Percentiles rank a stretch among this genome's conserved stretches.
Conservation (phyloP, 2,797 vertebrate species). For the Liasis olivaceus region DNA sequence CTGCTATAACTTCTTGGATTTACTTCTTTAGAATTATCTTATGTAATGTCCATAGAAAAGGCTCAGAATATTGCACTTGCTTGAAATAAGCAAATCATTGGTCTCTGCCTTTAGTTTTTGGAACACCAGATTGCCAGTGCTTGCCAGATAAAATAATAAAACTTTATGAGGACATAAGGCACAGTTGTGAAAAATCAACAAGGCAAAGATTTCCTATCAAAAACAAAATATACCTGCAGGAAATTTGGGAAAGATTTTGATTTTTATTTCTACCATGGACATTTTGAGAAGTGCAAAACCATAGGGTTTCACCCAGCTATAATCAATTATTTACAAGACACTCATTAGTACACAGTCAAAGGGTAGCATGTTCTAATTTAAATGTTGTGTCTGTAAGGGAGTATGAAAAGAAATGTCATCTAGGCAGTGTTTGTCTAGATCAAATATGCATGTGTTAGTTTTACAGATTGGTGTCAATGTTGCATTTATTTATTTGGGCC, state of each 20-base stretch:
- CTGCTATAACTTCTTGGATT: background rate
- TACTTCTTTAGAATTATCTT: background rate
- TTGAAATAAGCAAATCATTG: background rate
- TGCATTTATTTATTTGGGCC: slow-evolving; percentile 62
- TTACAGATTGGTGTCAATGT: slow-evolving; percentile 61
- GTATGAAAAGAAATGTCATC: slow-evolving; percentile 58
- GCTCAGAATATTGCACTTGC: background rate
- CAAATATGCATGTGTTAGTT: slow-evolving; percentile 66
- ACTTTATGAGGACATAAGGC: slow-evolving; percentile 46
- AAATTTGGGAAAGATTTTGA: slow-evolving; percentile 40
- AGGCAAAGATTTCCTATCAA: slow-evolving; percentile 50
- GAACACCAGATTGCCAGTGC: slow-evolving; percentile 47
- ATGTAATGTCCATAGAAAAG: background rate
- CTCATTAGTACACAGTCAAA: slow-evolving; percentile 61
- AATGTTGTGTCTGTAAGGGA: slow-evolving; percentile 54
- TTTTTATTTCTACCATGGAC: slow-evolving; percentile 36
- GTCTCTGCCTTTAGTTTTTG: background rate
- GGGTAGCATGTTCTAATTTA: slow-evolving; percentile 54
- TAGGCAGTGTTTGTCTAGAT: slow-evolving; percentile 46
- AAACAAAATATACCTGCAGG: slow-evolving; percentile 16
- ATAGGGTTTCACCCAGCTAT: slow-evolving; percentile 60
- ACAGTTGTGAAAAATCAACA: slow-evolving; percentile 53
- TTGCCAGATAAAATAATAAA: slow-evolving; percentile 58
- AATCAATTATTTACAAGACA: slow-evolving; percentile 60
- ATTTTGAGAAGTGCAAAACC: slow-evolving; percentile 36